These are phyloP conservation scores for Oreonectes daqikongensis DNA, from an alignment of 2,797 vertebrate species.

Conservation along the genomic window DNA sequence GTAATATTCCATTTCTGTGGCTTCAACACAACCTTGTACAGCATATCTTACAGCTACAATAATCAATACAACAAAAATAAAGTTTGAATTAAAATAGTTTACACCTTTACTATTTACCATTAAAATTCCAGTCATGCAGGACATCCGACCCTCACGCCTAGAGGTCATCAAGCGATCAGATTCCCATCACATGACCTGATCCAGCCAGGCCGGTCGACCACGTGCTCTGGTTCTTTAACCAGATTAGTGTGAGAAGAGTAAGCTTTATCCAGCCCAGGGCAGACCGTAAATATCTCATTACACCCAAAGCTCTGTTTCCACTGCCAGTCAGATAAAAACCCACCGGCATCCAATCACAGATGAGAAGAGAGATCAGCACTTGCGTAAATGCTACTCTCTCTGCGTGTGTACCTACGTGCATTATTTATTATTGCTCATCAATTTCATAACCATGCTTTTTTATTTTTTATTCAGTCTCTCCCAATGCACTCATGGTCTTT, in stretches of 20 bases:
- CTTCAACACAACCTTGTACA: background rate
- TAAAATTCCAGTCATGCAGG: background rate
- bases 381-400: constrained; percentile 61
- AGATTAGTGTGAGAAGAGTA: constrained; percentile 48
- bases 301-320: constrained; percentile 55
- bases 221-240: constrained; percentile 45
- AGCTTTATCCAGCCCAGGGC: constrained; percentile 59
- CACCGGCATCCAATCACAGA: constrained; percentile 59
- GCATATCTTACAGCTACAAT: background rate
- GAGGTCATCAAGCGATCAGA: constrained; percentile 27
- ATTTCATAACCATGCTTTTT: constrained; percentile 64
- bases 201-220: constrained; percentile 18
- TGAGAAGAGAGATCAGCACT: constrained; percentile 60
- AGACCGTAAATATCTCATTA: constrained; percentile 63
- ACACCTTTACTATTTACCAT: background rate
- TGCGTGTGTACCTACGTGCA: constrained; percentile 63
- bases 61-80: background rate
- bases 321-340: constrained; percentile 62
- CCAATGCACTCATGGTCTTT: constrained; percentile 40
- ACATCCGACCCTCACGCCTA: background rate
- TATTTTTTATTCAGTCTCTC: constrained; percentile 65
- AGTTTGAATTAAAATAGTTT: constrained; percentile 2
- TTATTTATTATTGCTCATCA: constrained; percentile 67
- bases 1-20: constrained; percentile 7
- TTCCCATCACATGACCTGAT: constrained; percentile 41